Evolutionary conservation across 2,113 vertebrate species (phyloP).

Genomic region (Halichoerus grypus): DNA sequence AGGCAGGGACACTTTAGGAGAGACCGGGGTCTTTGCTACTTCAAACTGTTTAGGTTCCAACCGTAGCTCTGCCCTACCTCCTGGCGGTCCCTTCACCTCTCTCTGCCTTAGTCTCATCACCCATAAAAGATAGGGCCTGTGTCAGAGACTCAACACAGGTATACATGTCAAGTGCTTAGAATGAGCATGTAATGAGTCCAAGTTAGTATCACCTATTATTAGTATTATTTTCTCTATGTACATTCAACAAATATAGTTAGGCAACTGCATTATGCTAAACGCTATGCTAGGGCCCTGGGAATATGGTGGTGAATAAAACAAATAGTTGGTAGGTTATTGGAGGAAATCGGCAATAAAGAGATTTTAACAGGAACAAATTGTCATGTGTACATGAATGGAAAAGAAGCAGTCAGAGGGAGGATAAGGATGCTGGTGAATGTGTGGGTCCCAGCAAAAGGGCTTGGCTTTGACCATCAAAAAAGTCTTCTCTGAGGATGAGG

Average conservation of each 20-base stretch:
- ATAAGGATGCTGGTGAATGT: too few species aligned
- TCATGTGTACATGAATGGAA: background rate
- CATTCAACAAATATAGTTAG: background rate
- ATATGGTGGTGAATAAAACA: background rate
- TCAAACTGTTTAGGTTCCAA: background rate
- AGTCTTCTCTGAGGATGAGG: background rate
- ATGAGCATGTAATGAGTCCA: background rate
- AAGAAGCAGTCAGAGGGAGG: background rate
- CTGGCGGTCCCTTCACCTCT: background rate
- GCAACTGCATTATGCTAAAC: background rate
- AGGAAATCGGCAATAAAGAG: background rate
- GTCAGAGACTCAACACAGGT: background rate
- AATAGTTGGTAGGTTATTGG: background rate
- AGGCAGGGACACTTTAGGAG: background rate
- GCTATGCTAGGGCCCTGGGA: background rate
- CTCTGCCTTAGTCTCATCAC: background rate
- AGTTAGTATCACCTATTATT: background rate
- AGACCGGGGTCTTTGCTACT: background rate
- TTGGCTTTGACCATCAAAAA: background rate
- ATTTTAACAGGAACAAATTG: background rate
- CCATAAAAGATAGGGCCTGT: background rate
- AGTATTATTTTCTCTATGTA: background rate
- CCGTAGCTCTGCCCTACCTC: background rate
- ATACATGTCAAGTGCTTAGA: background rate
- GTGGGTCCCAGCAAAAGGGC: accelerated